These are phyloP conservation scores for Intellagama lesueurii DNA, from an alignment of 2,797 vertebrate genomes.

Conservation along the genomic window DNA sequence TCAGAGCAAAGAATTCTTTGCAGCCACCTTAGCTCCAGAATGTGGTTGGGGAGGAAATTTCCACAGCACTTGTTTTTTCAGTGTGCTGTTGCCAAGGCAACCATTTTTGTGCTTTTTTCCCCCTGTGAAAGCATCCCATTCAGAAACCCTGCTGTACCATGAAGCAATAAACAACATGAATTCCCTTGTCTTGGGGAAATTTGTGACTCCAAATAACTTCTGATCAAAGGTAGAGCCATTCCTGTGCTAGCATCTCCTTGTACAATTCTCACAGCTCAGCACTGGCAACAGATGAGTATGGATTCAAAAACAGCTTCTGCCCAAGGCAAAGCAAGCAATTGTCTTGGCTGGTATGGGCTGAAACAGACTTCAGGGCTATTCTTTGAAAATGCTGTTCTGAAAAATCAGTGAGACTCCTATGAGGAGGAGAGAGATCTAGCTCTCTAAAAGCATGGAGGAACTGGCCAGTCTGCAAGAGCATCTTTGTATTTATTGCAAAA, in stretches of 20 bases:
- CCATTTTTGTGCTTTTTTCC: slow-evolving; percentile 3
- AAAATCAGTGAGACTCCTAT: neutral
- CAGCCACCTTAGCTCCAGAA: neutral
- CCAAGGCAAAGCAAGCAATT: neutral
- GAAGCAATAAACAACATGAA: slow-evolving; percentile 16
- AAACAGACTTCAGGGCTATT: neutral
- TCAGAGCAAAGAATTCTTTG: slow-evolving; percentile 9
- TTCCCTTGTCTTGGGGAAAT: slow-evolving; percentile 1
- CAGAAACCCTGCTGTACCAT: slow-evolving; percentile 8
- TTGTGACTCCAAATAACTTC: neutral
- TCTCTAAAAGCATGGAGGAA: neutral
- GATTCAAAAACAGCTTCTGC: neutral
- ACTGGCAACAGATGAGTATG: neutral
- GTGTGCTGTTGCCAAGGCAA: slow-evolving; percentile 35
- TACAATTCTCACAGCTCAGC: neutral
- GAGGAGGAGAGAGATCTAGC: neutral
- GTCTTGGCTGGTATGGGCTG: neutral
- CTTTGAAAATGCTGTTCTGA: neutral
- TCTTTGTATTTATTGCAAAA: neutral
- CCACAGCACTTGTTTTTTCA: slow-evolving; percentile 11
- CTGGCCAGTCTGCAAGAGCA: neutral
- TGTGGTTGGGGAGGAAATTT: slow-evolving; percentile 25
- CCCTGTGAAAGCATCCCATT: slow-evolving; percentile 27
- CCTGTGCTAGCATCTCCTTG: neutral
- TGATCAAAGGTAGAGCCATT: slow-evolving; percentile 17